Evolutionary conservation across 2,888 invertebrate genomes (phyloP), one percentile per base, ranked within the genome.

Genomic region (Trachelus iudaicus): DNA sequence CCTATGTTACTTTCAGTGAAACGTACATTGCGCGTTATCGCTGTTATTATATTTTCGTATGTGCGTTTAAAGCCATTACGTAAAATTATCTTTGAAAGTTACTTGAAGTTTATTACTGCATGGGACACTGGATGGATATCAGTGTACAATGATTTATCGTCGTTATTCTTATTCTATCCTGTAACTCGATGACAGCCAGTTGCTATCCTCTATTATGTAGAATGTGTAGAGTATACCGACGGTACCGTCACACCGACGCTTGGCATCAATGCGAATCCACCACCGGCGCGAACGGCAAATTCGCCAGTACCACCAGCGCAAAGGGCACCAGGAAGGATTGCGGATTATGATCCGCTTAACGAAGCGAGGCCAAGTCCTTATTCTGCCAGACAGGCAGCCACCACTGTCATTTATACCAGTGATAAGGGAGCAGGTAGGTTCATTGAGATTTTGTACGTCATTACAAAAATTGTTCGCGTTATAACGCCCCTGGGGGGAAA

Each of bases 341-440:
- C 96, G 83, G 96, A 97, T 88, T 96, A 96, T 87, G 96, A 97
- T 90, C 96, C 96, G 4, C 92, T 95, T 82, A 94, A 94, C 84
- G 95, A 95, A 87, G 94, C 90, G 75, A 88, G 95, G 75, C 95
- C 95, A 30, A 93, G 95, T 80, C 95, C 96, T 0, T 96, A 96
- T 89, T 95, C 96, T 6, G 94, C 95, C 80, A 93, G 96, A 86
- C 95, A 96, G 86, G 92, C 92, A 84, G 95, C 96, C 4, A 96
- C 97, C 76, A 97, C 97, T 33, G 94, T 97, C 83, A 97, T 97
- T 87, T 97, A 97, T 92, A 97, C 97, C 85, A 96, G 96, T 73
- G 95, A 96, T 90, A 94, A 94, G 87, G 94, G 95, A 82, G 93
- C 94, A 90, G 95, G 95, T 93, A 93, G 92, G 92, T 86, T 40